Evolutionary conservation across 2,888 invertebrate genomes (phyloP).

Genomic region (Alviniconcha strummeri): DNA sequence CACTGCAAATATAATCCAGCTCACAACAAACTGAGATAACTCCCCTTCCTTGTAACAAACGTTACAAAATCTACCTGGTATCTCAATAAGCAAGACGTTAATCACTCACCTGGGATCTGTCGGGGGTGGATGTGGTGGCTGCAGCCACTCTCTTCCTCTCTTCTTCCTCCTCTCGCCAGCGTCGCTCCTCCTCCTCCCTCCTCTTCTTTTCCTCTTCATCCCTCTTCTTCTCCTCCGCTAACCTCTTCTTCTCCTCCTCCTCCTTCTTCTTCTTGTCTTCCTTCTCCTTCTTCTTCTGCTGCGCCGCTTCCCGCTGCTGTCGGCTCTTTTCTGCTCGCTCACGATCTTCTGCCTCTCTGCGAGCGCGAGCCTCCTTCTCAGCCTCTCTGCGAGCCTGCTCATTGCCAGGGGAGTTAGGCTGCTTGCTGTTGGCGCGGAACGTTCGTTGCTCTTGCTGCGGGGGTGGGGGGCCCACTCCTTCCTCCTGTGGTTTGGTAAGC

Average conservation of each 20-base stretch:
- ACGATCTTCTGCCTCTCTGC: not conserved
- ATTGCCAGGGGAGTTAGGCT: not conserved
- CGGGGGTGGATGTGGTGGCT: not conserved
- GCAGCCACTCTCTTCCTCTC: not conserved
- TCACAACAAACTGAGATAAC: no score
- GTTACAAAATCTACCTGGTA: no score
- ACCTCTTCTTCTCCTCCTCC: not conserved
- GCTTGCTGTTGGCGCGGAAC: not conserved
- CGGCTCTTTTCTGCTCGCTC: not conserved
- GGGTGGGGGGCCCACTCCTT: not conserved
- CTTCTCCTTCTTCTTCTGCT: not conserved
- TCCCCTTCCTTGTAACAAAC: no score
- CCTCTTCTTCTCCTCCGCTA: no score
- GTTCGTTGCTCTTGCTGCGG: not conserved
- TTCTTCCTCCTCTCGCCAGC: not conserved
- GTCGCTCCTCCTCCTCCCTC: not conserved
- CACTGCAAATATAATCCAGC: no score
- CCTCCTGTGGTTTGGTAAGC: not conserved
- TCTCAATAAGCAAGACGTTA: no score
- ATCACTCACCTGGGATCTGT: not conserved
- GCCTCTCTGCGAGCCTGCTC: not conserved
- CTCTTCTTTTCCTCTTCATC: not conserved
- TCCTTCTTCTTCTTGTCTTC: not conserved
- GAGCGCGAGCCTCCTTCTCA: not conserved
- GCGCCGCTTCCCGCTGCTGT: not conserved